A percentile compares a stretch with the other conserved stretches of the same genome.
phyloP scores from a whole-genome alignment of 2,797 vertebrate species.

The Lepus oiostolus region DNA sequence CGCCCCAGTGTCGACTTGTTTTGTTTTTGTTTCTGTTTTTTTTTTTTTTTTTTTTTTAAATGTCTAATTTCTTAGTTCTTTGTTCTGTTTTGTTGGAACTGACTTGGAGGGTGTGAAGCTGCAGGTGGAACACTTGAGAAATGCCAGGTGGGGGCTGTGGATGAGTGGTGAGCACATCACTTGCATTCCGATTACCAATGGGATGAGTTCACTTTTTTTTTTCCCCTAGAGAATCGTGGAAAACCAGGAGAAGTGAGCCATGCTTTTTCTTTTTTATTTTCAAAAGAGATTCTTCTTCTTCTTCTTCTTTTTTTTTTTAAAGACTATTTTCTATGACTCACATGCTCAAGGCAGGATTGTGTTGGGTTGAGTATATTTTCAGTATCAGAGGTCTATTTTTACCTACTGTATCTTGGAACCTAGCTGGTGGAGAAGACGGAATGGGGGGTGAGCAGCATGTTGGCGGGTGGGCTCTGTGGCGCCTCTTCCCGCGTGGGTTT shows the following conservation, averaged over 20 bases:
- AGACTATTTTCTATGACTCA: constrained; percentile 86
- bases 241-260: constrained; percentile 84
- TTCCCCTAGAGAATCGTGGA: constrained; percentile 82
- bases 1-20: constrained; percentile 58
- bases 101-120: constrained; percentile 60
- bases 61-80: constrained; percentile 77
- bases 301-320: constrained; percentile 72
- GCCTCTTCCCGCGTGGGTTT: constrained; percentile 86
- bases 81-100: constrained; percentile 79
- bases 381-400: constrained; percentile 89
- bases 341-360: constrained; percentile 85
- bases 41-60: no score
- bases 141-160: constrained; percentile 70
- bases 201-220: constrained; percentile 81
- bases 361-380: constrained; percentile 88
- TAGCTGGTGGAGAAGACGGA: constrained; percentile 83
- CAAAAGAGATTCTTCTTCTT: constrained; percentile 81
- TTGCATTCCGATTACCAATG: constrained; percentile 72
- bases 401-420: constrained; percentile 88
- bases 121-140: neutral
- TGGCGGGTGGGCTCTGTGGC: constrained; percentile 74
- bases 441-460: constrained; percentile 84
- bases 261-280: constrained; percentile 80
- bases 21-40: no score
- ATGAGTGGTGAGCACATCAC: constrained; percentile 1